These are phyloP conservation scores for Oeneis ivallda DNA, from an alignment of 2,888 invertebrate genomes.

Conservation along the genomic window DNA sequence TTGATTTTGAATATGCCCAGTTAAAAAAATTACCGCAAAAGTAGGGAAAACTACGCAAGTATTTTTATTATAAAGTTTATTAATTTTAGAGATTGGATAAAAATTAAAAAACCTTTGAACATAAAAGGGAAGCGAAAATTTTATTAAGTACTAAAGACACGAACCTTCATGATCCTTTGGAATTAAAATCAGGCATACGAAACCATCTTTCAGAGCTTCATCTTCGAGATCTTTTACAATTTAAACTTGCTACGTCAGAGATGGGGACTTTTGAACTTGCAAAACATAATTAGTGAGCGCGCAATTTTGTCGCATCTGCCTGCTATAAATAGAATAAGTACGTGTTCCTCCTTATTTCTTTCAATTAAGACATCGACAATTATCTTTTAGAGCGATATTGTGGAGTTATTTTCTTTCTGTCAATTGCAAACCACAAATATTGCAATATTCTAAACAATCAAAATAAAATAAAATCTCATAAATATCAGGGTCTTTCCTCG, in stretches of 20 bases:
- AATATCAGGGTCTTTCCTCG: no score
- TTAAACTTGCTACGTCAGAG: slow-evolving; percentile 10
- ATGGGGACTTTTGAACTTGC: slow-evolving; percentile 7
- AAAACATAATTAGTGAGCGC: slow-evolving; percentile 10
- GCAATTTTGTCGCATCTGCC: slow-evolving; percentile 7
- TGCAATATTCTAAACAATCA: no score
- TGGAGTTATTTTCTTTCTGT: no score
- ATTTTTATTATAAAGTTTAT: neutral
- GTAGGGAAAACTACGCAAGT: neutral
- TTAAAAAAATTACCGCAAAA: neutral
- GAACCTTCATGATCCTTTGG: neutral
- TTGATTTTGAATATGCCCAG: neutral
- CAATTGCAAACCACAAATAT: no score
- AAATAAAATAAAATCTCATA: no score
- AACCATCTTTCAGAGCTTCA: slow-evolving; percentile 9
- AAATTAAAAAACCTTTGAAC: neutral
- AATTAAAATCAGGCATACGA: neutral
- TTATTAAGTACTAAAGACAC: neutral
- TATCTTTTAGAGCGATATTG: neutral
- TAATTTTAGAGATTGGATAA: neutral
- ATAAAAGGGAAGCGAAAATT: neutral
- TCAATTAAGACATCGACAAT: slow-evolving; percentile 2
- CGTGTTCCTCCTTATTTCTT: neutral
- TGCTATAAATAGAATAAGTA: slow-evolving; percentile 3
- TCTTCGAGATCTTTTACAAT: slow-evolving; percentile 1